Percentiles rank a stretch among this genome's conserved stretches.
These are phyloP conservation scores for Orbicella faveolata DNA, from an alignment of 64 coral and sea anemone species.

Conservation along the genomic window DNA sequence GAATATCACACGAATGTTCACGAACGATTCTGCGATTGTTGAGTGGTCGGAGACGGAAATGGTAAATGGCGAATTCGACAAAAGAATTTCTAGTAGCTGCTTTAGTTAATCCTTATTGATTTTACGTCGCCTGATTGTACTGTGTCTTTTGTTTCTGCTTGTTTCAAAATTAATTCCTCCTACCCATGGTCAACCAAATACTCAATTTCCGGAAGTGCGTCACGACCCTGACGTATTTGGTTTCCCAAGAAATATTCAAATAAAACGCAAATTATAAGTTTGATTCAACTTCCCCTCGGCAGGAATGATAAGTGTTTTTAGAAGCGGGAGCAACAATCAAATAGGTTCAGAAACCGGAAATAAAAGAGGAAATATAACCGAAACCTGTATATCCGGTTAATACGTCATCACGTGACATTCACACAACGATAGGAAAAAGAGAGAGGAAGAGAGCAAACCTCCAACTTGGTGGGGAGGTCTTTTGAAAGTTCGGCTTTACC, in stretches of 20 bases:
- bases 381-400: conserved; percentile 5
- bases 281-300: too few relatives aligned
- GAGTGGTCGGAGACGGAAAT: not conserved
- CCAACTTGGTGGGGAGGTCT: not conserved
- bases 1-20: conserved; percentile 10
- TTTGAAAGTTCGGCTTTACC: not conserved
- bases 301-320: too few relatives aligned
- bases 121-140: not conserved
- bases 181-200: too few relatives aligned
- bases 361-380: not conserved
- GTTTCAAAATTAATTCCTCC: not conserved
- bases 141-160: not conserved
- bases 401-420: conserved; percentile 27
- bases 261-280: not conserved
- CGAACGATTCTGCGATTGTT: not conserved
- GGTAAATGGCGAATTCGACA: not conserved
- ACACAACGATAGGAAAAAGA: not conserved
- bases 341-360: not conserved
- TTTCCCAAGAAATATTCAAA: not conserved
- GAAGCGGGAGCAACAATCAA: too few relatives aligned
- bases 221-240: not conserved
- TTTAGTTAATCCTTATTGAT: not conserved
- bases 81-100: not conserved
- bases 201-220: conserved; percentile 16
- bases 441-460: not conserved